Evolutionary conservation across 92 coral and sea anemone species (phyloP).

Genomic region (Meandrina meandrites): DNA sequence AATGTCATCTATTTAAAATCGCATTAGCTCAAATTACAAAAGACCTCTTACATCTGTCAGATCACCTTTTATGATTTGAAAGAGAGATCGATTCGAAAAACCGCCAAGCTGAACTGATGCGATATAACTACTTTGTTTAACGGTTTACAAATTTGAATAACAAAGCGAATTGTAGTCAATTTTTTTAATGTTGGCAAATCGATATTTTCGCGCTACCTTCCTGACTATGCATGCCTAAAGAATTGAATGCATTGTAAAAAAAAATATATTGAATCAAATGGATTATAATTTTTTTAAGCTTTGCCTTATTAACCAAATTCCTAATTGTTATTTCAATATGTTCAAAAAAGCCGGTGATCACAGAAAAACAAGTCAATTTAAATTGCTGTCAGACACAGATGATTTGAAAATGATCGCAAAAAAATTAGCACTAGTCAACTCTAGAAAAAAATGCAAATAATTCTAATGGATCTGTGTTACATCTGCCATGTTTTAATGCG

Average conservation of each 20-base stretch:
- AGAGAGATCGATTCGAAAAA: not conserved
- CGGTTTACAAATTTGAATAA: not conserved
- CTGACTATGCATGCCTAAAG: not conserved
- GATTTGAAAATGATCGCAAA: not conserved
- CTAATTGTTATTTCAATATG: not conserved
- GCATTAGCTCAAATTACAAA: too few relatives aligned
- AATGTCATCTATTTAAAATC: too few relatives aligned
- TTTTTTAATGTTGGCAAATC: not conserved
- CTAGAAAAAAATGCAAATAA: not conserved
- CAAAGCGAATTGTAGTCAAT: not conserved
- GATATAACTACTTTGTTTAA: not conserved
- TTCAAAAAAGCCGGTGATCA: not conserved
- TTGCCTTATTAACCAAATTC: not conserved
- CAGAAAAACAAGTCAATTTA: not conserved
- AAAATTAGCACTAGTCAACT: not conserved
- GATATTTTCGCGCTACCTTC: not conserved
- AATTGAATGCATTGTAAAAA: not conserved
- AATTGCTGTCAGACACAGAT: not conserved
- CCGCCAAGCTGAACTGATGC: not conserved
- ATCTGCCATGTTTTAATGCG: too few relatives aligned
- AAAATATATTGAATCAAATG: not conserved
- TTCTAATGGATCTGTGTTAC: too few relatives aligned
- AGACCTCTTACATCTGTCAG: too few relatives aligned
- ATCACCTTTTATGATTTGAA: too few relatives aligned
- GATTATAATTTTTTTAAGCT: not conserved